These are phyloP conservation scores for Selenia dentaria DNA, from an alignment of 2,888 invertebrate genomes.

Conservation along the genomic window DNA sequence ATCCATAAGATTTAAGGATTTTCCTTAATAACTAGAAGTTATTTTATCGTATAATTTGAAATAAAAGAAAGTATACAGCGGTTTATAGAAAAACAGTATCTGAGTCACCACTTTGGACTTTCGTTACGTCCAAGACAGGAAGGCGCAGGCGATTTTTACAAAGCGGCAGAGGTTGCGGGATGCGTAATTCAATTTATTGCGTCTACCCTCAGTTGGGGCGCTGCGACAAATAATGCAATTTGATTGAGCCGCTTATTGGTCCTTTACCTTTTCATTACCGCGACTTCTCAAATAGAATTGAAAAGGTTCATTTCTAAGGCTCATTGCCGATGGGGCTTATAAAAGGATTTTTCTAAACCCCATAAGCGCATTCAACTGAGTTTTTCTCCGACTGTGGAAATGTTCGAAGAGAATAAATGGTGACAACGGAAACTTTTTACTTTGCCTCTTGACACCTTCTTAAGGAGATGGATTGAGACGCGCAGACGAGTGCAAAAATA, in stretches of 20 bases:
- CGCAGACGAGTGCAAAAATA: constrained; percentile 21
- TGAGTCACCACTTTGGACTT: too few relatives aligned
- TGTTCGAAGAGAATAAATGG: constrained; percentile 50
- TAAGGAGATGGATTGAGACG: constrained; percentile 61
- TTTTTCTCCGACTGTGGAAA: constrained; percentile 49
- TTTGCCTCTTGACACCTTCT: constrained; percentile 63
- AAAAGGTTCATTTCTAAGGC: constrained; percentile 10
- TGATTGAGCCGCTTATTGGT: constrained; percentile 77
- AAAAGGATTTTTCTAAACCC: constrained; percentile 29
- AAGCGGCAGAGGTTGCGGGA: constrained; percentile 61
- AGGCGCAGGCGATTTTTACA: constrained; percentile 56
- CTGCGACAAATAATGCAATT: constrained; percentile 73
- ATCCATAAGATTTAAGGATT: too few relatives aligned
- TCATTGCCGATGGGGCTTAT: constrained; percentile 28
- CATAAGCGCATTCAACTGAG: constrained; percentile 34
- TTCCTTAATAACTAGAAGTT: too few relatives aligned
- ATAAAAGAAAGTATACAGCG: too few relatives aligned
- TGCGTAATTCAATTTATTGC: constrained; percentile 74
- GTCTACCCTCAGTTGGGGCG: constrained; percentile 59
- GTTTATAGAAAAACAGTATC: constrained; percentile 11
- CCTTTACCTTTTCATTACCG: constrained; percentile 74
- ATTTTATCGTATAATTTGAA: too few relatives aligned
- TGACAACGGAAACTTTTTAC: constrained; percentile 65
- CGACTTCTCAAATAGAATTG: constrained; percentile 47
- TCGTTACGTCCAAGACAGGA: constrained; percentile 35